Evolutionary conservation across 2,797 vertebrate genomes (phyloP).

Genomic region (Ibycter americanus): DNA sequence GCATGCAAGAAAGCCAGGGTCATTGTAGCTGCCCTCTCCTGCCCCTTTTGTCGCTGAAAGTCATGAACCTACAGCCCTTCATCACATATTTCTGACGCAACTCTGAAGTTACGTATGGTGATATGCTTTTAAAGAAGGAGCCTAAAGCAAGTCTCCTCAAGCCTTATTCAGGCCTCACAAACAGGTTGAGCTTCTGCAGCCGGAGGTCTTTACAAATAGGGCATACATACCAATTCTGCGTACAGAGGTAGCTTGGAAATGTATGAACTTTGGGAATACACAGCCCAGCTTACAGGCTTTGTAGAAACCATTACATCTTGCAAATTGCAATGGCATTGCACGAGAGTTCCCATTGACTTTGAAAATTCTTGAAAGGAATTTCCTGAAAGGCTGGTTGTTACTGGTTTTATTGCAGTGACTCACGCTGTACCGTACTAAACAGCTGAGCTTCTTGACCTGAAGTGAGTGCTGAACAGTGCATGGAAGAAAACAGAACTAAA

Average conservation of each 20-base stretch:
- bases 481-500: neutral
- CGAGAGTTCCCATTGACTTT: neutral
- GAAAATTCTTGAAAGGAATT: neutral
- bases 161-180: neutral
- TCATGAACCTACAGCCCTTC: neutral
- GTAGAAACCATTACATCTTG: neutral
- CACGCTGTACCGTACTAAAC: neutral
- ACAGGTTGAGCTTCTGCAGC: neutral
- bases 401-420: neutral
- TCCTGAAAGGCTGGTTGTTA: neutral
- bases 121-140: neutral
- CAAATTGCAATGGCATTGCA: neutral
- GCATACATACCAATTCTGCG: neutral
- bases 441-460: neutral
- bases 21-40: neutral
- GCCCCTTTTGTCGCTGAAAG: neutral
- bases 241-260: neutral
- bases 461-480: neutral
- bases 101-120: neutral
- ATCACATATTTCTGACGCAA: neutral
- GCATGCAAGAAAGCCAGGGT: neutral
- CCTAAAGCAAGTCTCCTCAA: neutral
- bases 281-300: neutral
- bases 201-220: neutral
- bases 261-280: neutral